phyloP scores from a whole-genome alignment of 2,113 vertebrate genomes.

The Deroptyus accipitrinus region DNA sequence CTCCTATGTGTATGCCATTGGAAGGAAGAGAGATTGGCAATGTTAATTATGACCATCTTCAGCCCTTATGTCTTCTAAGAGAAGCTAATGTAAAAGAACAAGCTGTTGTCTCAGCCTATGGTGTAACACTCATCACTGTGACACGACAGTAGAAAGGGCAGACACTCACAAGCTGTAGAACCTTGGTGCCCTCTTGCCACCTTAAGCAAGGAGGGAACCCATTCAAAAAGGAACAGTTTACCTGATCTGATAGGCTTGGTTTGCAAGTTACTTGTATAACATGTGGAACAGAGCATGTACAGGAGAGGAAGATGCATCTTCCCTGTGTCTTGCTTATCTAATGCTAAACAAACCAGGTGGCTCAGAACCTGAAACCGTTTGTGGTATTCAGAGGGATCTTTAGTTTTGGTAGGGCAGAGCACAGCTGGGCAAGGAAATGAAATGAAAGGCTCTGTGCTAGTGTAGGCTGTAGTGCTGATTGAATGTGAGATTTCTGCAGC shows the following conservation, averaged over 20 bases:
- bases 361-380: rapidly evolving
- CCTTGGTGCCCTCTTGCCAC: neutral
- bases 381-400: neutral
- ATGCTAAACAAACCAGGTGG: neutral
- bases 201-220: neutral
- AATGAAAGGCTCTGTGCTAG: neutral
- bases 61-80: neutral
- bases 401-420: neutral
- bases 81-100: neutral
- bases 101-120: neutral
- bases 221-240: neutral
- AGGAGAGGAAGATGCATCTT: neutral
- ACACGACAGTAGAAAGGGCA: neutral
- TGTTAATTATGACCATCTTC: neutral
- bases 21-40: neutral
- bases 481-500: neutral
- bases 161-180: neutral
- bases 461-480: neutral
- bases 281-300: rapidly evolving
- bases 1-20: rapidly evolving
- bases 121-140: neutral
- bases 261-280: too few species aligned
- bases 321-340: neutral
- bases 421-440: neutral
- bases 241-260: neutral